These are phyloP conservation scores for Sminthurinus aureus DNA, from an alignment of 2,888 invertebrate species.

Conservation along the genomic window DNA sequence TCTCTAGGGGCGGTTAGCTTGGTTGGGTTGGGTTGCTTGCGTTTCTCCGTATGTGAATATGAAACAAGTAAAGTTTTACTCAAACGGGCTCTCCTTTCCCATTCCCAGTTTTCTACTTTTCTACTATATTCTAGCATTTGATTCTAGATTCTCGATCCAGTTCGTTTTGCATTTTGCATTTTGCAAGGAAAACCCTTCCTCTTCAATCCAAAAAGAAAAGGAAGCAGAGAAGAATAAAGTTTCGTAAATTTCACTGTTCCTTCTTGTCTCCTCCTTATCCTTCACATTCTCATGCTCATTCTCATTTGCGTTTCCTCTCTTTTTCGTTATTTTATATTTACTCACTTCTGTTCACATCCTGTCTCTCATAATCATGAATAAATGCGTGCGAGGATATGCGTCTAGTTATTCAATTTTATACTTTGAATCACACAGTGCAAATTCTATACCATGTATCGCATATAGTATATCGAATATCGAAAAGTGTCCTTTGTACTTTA, in stretches of 20 bases:
- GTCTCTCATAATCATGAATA: neutral
- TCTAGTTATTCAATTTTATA: no score
- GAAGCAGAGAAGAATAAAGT: neutral
- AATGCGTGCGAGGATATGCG: no score
- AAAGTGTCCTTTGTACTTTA: no score
- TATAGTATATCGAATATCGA: no score
- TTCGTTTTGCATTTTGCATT: no score
- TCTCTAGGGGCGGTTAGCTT: slow-evolving; percentile 5
- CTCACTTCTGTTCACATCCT: neutral
- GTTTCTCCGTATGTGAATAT: slow-evolving; percentile 10
- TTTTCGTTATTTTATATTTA: no score
- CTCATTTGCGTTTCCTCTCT: no score
- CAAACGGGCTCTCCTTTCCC: neutral
- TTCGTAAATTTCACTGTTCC: neutral
- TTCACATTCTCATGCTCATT: no score
- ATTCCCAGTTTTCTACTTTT: neutral
- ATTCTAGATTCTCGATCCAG: neutral
- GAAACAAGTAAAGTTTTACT: slow-evolving; percentile 4
- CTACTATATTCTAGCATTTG: neutral
- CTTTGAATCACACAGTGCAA: no score
- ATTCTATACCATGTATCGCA: no score
- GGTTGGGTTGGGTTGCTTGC: no score
- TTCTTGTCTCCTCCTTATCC: no score
- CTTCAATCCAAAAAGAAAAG: neutral
- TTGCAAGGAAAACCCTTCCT: neutral